These are phyloP conservation scores for Bicyclus anynana DNA, from an alignment of 1,140 invertebrate genomes.

Conservation along the genomic window DNA sequence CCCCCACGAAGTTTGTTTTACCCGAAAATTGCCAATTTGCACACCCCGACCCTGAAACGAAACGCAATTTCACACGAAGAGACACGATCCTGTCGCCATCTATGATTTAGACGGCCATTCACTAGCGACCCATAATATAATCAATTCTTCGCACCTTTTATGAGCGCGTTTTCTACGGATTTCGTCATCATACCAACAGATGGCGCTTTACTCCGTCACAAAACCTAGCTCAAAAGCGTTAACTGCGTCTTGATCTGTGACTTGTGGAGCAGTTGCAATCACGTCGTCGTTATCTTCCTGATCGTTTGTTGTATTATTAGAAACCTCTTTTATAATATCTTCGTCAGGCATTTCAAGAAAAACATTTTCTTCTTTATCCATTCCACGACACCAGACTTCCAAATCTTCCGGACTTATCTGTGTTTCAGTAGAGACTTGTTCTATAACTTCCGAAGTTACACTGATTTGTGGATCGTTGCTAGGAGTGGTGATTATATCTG, in stretches of 20 bases:
- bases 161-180: too few relatives aligned
- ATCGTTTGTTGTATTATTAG: slow-evolving; percentile 28
- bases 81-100: too few relatives aligned
- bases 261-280: slow-evolving; percentile 39
- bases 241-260: slow-evolving; percentile 37
- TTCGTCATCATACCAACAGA: too few relatives aligned
- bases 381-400: slow-evolving; percentile 31
- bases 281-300: slow-evolving; percentile 38
- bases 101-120: too few relatives aligned
- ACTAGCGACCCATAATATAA: too few relatives aligned
- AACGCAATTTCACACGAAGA: too few relatives aligned
- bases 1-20: too few relatives aligned
- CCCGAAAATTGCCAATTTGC: too few relatives aligned
- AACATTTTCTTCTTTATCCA: slow-evolving; percentile 34
- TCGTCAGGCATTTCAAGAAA: slow-evolving; percentile 35
- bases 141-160: too few relatives aligned
- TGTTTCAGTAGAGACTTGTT: slow-evolving; percentile 31
- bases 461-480: slow-evolving; percentile 31
- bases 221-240: slow-evolving; percentile 46
- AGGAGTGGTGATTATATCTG: slow-evolving; percentile 41
- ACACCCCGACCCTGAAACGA: too few relatives aligned
- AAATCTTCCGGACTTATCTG: slow-evolving; percentile 32
- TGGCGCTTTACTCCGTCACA: too few relatives aligned
- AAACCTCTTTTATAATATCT: slow-evolving; percentile 37
- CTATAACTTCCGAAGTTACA: slow-evolving; percentile 28